Evolutionary conservation across 2,888 invertebrate species (phyloP).

Genomic region (Drosophila lacicola): DNA sequence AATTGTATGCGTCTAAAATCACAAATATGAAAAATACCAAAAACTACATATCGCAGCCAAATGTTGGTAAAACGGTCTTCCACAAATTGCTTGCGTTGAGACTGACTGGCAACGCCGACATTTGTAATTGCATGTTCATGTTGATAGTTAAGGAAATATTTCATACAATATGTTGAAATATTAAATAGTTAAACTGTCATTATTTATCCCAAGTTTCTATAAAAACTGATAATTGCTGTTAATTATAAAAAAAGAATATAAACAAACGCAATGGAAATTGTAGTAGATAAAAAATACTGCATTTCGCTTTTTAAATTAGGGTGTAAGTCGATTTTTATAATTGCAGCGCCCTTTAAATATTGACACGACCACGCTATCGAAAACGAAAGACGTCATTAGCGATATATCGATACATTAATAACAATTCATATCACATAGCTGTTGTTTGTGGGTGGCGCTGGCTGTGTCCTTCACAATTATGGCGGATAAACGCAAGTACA

Average conservation of each 20-base stretch:
- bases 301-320: too few species aligned
- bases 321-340: background rate
- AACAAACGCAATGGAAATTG: too few species aligned
- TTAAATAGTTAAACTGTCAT: background rate
- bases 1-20: accelerated
- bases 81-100: background rate
- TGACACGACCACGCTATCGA: conserved; percentile 4
- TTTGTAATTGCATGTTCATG: background rate
- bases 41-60: too few species aligned
- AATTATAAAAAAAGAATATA: too few species aligned
- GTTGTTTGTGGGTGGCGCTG: conserved; percentile 22
- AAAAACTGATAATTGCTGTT: too few species aligned
- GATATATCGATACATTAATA: conserved; percentile 18
- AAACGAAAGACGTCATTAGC: background rate
- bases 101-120: background rate
- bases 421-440: conserved; percentile 12
- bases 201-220: background rate
- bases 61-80: background rate
- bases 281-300: too few species aligned
- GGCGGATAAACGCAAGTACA: conserved; percentile 82
- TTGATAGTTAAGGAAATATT: background rate
- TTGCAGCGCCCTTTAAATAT: background rate
- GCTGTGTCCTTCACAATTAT: conserved; percentile 54
- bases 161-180: background rate
- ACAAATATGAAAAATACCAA: conserved; percentile 1